These are phyloP conservation scores for Zaprionus bogoriensis DNA, from an alignment of 2,888 invertebrate species.

Conservation along the genomic window DNA sequence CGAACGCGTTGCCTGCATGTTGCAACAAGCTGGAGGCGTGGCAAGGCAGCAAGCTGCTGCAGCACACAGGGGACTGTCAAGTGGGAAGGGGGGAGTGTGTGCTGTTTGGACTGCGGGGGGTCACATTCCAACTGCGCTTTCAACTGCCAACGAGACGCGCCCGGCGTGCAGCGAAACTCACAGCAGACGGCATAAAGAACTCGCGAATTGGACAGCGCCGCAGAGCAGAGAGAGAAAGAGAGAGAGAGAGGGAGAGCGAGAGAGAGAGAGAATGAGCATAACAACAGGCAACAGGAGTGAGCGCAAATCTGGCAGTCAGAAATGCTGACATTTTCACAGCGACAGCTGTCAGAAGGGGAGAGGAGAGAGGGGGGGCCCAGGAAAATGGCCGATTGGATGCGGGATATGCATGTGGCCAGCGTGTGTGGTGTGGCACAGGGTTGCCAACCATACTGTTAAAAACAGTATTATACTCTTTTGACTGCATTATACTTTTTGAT, in stretches of 20 bases:
- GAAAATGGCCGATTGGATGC: conserved; percentile 41
- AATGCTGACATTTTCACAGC: conserved; percentile 55
- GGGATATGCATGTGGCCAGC: conserved; percentile 22
- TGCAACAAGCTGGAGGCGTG: conserved; percentile 13
- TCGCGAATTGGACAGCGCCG: conserved; percentile 31
- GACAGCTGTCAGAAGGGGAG: conserved; percentile 51
- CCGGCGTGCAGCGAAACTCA: conserved; percentile 66
- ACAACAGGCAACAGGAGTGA: conserved; percentile 6
- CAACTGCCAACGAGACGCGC: conserved; percentile 54
- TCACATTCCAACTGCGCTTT: conserved; percentile 61
- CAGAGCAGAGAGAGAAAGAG: neutral
- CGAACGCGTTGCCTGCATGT: conserved; percentile 19
- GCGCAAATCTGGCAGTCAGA: conserved; percentile 53
- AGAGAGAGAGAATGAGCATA: neutral
- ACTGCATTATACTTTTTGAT: too few relatives aligned
- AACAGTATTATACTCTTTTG: too few relatives aligned
- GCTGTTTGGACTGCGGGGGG: neutral
- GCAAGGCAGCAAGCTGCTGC: too few relatives aligned
- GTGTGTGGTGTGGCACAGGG: too few relatives aligned
- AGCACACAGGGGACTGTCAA: neutral
- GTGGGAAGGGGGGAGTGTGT: neutral
- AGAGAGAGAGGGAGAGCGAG: neutral
- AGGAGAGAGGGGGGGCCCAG: neutral
- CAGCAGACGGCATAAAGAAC: conserved; percentile 28
- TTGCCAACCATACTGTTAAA: too few relatives aligned